These are phyloP conservation scores for Hydrophis major DNA, from an alignment of 2,797 vertebrate species.

Conservation along the genomic window DNA sequence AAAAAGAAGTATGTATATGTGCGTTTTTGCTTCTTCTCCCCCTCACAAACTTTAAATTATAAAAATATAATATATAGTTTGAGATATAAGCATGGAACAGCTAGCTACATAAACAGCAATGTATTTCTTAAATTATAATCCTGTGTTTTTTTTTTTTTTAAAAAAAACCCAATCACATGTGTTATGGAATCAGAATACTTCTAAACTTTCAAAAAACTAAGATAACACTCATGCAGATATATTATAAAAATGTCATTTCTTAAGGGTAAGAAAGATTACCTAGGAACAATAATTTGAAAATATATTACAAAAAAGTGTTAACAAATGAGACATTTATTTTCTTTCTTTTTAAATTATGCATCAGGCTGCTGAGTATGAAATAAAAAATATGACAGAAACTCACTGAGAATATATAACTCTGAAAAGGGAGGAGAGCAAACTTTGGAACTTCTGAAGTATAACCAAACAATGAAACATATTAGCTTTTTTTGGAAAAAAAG, in stretches of 20 bases:
- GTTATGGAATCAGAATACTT: background rate
- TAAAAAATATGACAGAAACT: background rate
- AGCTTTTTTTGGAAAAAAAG: background rate
- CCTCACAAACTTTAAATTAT: background rate
- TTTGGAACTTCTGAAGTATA: background rate
- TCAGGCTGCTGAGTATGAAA: background rate
- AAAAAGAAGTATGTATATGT: background rate
- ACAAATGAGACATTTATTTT: slow-evolving; percentile 7
- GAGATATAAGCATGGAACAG: background rate
- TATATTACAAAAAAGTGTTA: background rate
- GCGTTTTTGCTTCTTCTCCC: background rate
- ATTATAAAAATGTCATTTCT: background rate
- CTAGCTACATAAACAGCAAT: background rate
- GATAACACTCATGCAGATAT: background rate
- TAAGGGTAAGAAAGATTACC: background rate
- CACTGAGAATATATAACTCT: background rate
- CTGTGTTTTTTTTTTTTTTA: background rate
- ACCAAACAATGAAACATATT: slow-evolving; percentile 10
- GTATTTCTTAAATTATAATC: background rate
- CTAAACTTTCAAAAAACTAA: background rate
- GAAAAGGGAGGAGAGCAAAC: background rate
- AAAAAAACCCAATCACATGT: background rate
- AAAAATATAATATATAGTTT: background rate
- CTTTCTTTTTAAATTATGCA: background rate
- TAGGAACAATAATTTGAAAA: background rate